Evolutionary conservation across 2,797 vertebrate genomes (phyloP).

Genomic region (Sciurus vulgaris): DNA sequence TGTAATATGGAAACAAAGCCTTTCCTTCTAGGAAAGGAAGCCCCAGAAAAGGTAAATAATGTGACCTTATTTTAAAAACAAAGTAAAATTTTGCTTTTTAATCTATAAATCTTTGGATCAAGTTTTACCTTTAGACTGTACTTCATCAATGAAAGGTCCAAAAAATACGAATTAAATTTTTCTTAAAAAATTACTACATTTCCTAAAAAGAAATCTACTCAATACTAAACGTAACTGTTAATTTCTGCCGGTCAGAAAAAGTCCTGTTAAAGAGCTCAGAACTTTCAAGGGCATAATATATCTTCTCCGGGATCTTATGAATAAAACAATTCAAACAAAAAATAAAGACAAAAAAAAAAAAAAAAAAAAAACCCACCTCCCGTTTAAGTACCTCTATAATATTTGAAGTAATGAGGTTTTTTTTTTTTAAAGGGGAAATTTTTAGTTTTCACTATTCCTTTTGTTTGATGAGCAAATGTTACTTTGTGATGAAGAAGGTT

Average conservation of each 20-base stretch:
- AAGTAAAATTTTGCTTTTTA: neutral
- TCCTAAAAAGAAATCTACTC: constrained; percentile 5
- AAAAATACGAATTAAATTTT: neutral
- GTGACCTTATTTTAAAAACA: constrained; percentile 17
- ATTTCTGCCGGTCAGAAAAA: constrained; percentile 10
- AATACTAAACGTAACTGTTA: neutral
- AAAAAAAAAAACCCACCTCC: neutral
- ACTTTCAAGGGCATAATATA: neutral
- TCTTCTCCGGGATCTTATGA: neutral
- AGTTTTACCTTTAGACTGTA: neutral
- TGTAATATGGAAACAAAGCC: constrained; percentile 48
- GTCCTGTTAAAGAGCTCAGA: constrained; percentile 16
- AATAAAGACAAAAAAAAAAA: neutral
- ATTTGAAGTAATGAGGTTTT: neutral
- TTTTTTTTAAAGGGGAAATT: neutral
- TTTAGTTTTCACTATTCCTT: neutral
- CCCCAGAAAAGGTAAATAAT: neutral
- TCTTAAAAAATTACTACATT: neutral
- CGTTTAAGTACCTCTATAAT: neutral
- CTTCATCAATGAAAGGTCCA: neutral
- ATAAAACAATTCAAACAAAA: constrained; percentile 42
- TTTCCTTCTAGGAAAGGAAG: constrained; percentile 9
- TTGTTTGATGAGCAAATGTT: neutral
- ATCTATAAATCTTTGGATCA: neutral
- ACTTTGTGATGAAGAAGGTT: neutral